These are phyloP conservation scores for Darevskia nairensis DNA, from an alignment of 2,797 vertebrate species.

Conservation along the genomic window DNA sequence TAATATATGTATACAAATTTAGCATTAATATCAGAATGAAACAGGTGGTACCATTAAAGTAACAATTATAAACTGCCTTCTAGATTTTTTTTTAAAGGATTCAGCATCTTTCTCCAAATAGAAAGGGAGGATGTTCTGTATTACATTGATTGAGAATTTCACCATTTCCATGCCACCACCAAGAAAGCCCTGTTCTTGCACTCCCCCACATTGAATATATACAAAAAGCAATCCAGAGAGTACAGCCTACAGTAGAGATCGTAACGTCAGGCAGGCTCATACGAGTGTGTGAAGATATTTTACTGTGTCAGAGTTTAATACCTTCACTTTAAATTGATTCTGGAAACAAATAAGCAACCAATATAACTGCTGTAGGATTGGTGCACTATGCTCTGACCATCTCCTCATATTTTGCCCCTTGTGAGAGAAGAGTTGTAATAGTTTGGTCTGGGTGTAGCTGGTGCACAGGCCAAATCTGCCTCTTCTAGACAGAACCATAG, in stretches of 20 bases:
- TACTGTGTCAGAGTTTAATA: neutral
- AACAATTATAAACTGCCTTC: neutral
- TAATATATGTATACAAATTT: neutral
- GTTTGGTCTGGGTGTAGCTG: neutral
- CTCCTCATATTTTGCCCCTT: neutral
- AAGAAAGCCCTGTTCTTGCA: neutral
- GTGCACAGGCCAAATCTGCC: neutral
- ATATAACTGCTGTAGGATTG: neutral
- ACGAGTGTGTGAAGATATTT: neutral
- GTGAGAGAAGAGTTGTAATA: neutral
- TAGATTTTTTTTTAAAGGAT: neutral
- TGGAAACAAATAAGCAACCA: neutral
- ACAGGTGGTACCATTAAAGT: neutral
- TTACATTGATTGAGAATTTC: neutral
- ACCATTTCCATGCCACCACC: neutral
- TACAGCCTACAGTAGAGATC: neutral
- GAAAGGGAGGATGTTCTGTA: neutral
- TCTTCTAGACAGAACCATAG: neutral
- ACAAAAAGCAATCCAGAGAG: neutral
- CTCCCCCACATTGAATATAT: neutral
- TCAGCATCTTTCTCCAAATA: neutral
- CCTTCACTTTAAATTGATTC: neutral
- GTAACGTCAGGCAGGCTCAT: neutral
- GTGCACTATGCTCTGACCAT: neutral
- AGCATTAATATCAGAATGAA: neutral